Conservation (phyloP, 2,113 vertebrate species). For the Pteronura brasiliensis region DNA sequence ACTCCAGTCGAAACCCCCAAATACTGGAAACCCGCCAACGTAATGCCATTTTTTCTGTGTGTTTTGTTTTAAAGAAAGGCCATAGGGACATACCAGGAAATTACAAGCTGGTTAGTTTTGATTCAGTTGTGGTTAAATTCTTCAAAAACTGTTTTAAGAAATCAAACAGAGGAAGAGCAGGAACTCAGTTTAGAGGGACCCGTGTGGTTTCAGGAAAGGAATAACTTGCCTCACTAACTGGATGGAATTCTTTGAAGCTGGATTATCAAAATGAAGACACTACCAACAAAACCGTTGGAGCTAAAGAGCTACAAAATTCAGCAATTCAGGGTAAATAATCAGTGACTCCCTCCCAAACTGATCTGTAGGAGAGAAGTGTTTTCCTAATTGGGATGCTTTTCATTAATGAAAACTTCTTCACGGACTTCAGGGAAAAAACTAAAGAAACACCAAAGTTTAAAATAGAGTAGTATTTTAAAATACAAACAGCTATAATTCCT, state of each 20-base stretch:
- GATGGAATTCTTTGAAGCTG: slow-evolving; percentile 58
- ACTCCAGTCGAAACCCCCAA: slow-evolving; percentile 41
- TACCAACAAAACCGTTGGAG: not conserved
- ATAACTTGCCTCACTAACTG: slow-evolving; percentile 60
- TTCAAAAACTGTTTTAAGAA: slow-evolving; percentile 74
- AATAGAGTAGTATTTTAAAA: not conserved
- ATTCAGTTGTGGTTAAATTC: slow-evolving; percentile 76
- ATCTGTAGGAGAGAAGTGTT: not conserved
- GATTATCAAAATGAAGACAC: slow-evolving; percentile 28
- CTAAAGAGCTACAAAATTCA: not conserved
- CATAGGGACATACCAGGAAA: slow-evolving; percentile 75
- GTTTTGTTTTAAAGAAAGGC: slow-evolving; percentile 71
- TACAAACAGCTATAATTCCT: not conserved
- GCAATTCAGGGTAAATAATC: not conserved
- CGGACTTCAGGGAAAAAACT: not conserved
- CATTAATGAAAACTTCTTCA: slow-evolving; percentile 32
- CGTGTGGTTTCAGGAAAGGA: slow-evolving; percentile 41
- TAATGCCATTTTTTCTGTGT: slow-evolving; percentile 48
- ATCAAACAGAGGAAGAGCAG: slow-evolving; percentile 70
- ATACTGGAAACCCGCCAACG: slow-evolving; percentile 59
- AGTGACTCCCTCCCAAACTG: not conserved
- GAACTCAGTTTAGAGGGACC: slow-evolving; percentile 28
- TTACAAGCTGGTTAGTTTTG: slow-evolving; percentile 77
- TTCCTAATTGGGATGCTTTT: slow-evolving; percentile 29
- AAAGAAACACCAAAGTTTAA: not conserved